Percentiles rank a stretch among this genome's conserved stretches.
Evolutionary conservation across 2,888 invertebrate species (phyloP).

Genomic region (Abrostola triplasia): DNA sequence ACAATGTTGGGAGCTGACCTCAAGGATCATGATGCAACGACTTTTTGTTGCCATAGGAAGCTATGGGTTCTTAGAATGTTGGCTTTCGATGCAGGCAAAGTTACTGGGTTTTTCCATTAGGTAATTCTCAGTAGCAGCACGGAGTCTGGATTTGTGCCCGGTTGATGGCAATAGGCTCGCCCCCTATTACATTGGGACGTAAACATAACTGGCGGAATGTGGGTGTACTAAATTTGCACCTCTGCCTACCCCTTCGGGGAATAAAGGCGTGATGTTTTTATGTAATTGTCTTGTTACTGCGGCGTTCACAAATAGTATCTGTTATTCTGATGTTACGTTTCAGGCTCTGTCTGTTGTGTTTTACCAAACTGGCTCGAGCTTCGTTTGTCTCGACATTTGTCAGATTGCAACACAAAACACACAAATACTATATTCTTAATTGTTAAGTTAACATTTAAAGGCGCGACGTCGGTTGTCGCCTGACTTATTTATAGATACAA

Average conservation of each 20-base stretch:
- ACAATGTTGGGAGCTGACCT: conserved; percentile 88
- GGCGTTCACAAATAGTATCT: conserved; percentile 4
- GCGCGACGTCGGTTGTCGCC: not conserved
- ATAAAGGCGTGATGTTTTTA: too few species aligned
- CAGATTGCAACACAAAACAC: not conserved
- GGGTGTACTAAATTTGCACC: too few species aligned
- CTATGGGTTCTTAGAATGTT: conserved; percentile 63
- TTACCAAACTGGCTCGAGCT: not conserved
- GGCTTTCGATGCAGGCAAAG: conserved; percentile 56
- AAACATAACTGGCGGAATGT: too few species aligned
- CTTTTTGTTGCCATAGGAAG: conserved; percentile 59
- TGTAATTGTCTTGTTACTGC: conserved; percentile 2
- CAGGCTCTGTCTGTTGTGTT: not conserved
- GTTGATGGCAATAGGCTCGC: too few species aligned
- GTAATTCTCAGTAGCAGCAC: too few species aligned
- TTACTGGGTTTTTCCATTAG: too few species aligned
- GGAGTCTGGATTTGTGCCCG: too few species aligned
- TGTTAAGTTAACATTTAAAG: not conserved
- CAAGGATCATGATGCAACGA: conserved; percentile 76
- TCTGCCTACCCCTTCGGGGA: too few species aligned
- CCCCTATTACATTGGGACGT: too few species aligned
- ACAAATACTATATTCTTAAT: not conserved
- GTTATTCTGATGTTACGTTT: conserved; percentile 4
- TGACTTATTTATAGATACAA: not conserved
- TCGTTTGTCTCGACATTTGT: not conserved